Evolutionary conservation across 2,113 vertebrate species (phyloP).

Genomic region (Bothrops jararaca): DNA sequence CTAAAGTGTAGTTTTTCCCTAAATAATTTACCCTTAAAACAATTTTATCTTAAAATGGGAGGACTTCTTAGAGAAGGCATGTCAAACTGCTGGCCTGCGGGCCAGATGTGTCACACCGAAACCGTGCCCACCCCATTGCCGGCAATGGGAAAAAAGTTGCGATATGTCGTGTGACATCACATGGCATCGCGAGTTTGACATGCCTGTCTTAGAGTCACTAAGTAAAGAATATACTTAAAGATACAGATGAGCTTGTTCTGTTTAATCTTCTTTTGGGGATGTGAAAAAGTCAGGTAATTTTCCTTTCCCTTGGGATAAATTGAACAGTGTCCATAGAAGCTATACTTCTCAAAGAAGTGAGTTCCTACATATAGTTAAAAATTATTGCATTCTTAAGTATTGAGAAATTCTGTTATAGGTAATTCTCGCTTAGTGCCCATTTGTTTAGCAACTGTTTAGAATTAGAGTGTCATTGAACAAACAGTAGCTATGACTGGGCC

Average conservation of each 20-base stretch:
- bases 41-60: not conserved
- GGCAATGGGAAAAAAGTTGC: no score
- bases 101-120: no score
- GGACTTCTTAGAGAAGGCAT: not conserved
- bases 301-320: not conserved
- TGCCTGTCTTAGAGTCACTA: no score
- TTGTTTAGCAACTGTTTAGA: not conserved
- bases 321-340: not conserved
- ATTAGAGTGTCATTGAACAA: not conserved
- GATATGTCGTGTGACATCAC: no score
- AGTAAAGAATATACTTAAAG: no score
- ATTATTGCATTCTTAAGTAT: not conserved
- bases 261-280: not conserved
- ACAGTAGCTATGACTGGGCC: not conserved
- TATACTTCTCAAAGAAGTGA: not conserved
- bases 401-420: not conserved
- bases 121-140: no score
- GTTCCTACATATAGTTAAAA: not conserved
- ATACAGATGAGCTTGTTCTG: not conserved
- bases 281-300: not conserved
- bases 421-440: not conserved
- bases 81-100: no score
- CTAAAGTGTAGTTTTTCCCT: no score
- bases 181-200: no score
- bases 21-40: not conserved